Conservation (phyloP, 2,113 vertebrate species). For the Corythoichthys intestinalis region DNA sequence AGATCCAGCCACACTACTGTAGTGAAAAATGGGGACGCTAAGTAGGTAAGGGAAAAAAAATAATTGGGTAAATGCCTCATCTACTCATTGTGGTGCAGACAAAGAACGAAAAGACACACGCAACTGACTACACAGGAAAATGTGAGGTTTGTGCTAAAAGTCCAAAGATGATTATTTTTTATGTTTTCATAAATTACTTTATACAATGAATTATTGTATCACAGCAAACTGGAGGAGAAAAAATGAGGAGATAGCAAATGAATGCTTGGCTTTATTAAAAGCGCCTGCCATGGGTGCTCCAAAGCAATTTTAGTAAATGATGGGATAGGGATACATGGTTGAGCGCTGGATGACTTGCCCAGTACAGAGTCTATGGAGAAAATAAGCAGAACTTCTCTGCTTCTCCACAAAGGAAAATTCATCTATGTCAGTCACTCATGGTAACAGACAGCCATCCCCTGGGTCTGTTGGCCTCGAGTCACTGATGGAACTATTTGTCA, state of each 20-base stretch:
- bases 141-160: constrained; percentile 17
- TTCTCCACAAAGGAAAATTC: constrained; percentile 35
- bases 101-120: not conserved
- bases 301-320: constrained; percentile 9
- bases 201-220: not conserved
- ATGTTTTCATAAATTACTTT: constrained; percentile 20
- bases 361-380: constrained; percentile 9
- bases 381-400: constrained; percentile 29
- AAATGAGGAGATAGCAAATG: not conserved
- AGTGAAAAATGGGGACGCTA: constrained; percentile 24
- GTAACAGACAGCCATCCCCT: constrained; percentile 48
- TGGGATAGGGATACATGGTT: constrained; percentile 10
- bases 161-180: constrained; percentile 5
- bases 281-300: not conserved
- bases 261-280: not conserved
- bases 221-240: not conserved
- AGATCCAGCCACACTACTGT: not conserved
- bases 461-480: constrained; percentile 40
- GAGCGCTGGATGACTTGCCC: constrained; percentile 17
- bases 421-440: constrained; percentile 32
- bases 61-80: constrained; percentile 31
- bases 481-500: constrained; percentile 31
- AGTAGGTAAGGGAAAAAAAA: constrained; percentile 18
- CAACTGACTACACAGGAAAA: constrained; percentile 34
- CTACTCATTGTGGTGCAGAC: constrained; percentile 31